Evolutionary conservation across 1,140 invertebrate species (phyloP).

Genomic region (Amphibalanus amphitrite): DNA sequence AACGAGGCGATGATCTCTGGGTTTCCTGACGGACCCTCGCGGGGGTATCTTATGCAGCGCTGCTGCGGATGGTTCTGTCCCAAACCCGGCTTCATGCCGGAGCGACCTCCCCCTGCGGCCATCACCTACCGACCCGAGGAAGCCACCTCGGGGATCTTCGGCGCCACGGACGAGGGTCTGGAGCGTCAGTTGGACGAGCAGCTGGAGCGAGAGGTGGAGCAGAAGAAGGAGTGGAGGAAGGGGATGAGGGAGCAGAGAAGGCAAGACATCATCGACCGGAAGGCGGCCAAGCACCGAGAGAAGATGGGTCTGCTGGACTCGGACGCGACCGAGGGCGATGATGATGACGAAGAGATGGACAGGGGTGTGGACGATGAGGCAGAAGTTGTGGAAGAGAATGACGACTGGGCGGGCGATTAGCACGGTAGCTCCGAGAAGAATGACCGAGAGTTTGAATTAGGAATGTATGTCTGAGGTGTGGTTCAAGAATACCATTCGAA

Average conservation of each 20-base stretch:
- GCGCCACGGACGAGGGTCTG: neutral
- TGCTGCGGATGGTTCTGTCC: constrained; percentile 1
- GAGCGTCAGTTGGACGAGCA: neutral
- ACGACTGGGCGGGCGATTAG: neutral
- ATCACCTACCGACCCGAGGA: neutral
- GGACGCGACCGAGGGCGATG: too few species aligned
- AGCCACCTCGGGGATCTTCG: neutral
- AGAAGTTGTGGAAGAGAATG: neutral
- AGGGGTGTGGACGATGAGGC: neutral
- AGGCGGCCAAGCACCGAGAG: neutral
- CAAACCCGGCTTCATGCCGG: neutral
- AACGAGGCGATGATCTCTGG: neutral
- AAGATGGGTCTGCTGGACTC: neutral
- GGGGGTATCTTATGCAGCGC: neutral
- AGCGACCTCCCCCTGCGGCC: neutral
- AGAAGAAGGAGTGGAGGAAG: neutral
- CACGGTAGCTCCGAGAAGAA: too few species aligned
- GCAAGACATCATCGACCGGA: neutral
- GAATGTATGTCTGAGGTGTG: too few species aligned
- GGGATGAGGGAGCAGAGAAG: neutral
- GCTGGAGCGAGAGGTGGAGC: neutral
- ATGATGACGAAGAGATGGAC: neutral
- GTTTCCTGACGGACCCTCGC: neutral
- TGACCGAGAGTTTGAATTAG: too few species aligned
- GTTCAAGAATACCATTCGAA: too few species aligned